phyloP scores from a whole-genome alignment of 2,888 invertebrate species.

The Pammene fasciana region DNA sequence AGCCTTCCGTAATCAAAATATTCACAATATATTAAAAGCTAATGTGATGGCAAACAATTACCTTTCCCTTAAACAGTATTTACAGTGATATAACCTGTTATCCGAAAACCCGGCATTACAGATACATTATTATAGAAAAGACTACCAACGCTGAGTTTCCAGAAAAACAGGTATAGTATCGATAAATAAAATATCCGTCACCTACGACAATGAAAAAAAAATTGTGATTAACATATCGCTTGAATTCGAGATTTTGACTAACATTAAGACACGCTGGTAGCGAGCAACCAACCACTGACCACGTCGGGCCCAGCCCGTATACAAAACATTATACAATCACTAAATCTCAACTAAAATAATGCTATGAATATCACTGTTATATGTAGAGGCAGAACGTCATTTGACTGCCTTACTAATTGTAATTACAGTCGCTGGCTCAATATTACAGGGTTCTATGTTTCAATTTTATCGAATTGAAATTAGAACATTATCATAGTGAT shows the following conservation, averaged over 20 bases:
- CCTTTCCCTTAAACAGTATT: constrained; percentile 33
- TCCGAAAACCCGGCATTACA: constrained; percentile 1
- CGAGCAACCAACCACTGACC: not conserved
- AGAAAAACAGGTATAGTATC: not conserved
- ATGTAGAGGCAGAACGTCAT: constrained; percentile 9
- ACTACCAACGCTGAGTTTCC: constrained; percentile 16
- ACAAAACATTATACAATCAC: constrained; percentile 17
- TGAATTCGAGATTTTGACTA: constrained; percentile 37
- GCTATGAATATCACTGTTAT: constrained; percentile 37
- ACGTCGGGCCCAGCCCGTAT: constrained; percentile 35
- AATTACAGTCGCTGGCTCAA: too few relatives aligned
- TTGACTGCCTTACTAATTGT: not conserved
- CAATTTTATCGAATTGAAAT: too few relatives aligned
- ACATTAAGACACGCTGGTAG: constrained; percentile 1
- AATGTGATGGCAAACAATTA: constrained; percentile 42
- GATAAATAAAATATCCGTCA: constrained; percentile 28
- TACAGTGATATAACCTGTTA: constrained; percentile 18
- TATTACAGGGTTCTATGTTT: too few relatives aligned
- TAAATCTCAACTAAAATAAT: constrained; percentile 31
- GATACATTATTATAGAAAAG: constrained; percentile 26
- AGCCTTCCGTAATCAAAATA: constrained; percentile 38
- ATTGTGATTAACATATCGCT: constrained; percentile 25
- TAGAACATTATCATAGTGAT: too few relatives aligned
- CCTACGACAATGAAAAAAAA: constrained; percentile 17
- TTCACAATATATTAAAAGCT: constrained; percentile 39